These are phyloP conservation scores for Charina bottae DNA, from an alignment of 2,113 vertebrate species.

Conservation along the genomic window DNA sequence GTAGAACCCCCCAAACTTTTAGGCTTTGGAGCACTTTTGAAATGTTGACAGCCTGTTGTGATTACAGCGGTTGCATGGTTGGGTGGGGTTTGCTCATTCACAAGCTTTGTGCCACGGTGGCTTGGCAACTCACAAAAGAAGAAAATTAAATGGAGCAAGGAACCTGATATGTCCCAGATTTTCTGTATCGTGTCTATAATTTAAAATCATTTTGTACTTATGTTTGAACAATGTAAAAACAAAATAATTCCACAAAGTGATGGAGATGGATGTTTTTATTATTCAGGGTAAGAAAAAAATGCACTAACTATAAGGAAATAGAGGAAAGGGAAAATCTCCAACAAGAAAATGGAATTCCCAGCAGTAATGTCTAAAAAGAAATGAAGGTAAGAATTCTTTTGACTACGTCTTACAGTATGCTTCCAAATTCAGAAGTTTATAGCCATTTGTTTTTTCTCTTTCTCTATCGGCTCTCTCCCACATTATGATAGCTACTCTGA, in stretches of 20 bases:
- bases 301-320: slow-evolving; percentile 15
- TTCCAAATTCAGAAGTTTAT: neutral
- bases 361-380: slow-evolving; percentile 16
- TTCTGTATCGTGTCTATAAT: neutral
- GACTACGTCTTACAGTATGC: neutral
- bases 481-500: neutral
- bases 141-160: neutral
- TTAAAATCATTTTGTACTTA: neutral
- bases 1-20: neutral
- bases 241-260: neutral
- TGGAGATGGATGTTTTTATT: neutral
- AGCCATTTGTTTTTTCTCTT: neutral
- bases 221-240: neutral
- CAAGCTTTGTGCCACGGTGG: neutral
- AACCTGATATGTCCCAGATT: neutral
- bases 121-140: neutral
- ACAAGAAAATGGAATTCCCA: slow-evolving; percentile 15
- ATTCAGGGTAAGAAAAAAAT: slow-evolving; percentile 21
- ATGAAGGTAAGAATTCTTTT: slow-evolving; percentile 3
- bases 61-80: neutral
- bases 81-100: neutral
- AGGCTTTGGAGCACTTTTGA: neutral
- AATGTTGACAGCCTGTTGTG: neutral
- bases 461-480: neutral
- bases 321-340: slow-evolving; percentile 30